Evolutionary conservation across 1,140 invertebrate genomes (phyloP), one percentile per base, ranked within the genome.

Genomic region (Calephelis virginiensis): DNA sequence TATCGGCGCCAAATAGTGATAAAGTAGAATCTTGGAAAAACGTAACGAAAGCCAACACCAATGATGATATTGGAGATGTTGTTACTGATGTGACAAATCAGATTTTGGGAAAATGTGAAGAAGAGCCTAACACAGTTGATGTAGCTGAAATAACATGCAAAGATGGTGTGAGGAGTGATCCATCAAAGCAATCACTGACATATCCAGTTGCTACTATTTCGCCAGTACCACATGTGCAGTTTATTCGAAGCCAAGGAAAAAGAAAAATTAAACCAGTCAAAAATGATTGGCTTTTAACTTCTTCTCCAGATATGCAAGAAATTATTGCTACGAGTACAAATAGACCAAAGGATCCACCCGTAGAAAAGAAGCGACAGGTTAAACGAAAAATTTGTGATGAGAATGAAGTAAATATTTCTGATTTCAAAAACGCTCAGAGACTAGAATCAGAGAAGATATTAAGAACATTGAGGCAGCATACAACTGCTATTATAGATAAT

Each of bases 241-340:
- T 63, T 10, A 49, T 63, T 37, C 46, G 17, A n/a, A 46, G 62
- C 17, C 62, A 63, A 49, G 62, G 62, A 5, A 63, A 63, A 49
- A 49, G 62, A 17, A 63, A 63, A 38, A 6, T n/a, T 4, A 63
- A 63, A 10, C 13, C 61, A 46, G 45, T 7, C 62, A 49, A 63
- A 49, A 14, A 7, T 28, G 14, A 63, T 49, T 63, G 46, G 17
- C 62, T 63, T 49, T 49, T 63, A 37, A 63, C 62, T 49, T 63
- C 62, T 37, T 6, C 62, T 38, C 62, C 46, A 49, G 49, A 63
- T 63, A 63, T 63, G 62, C 6, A 49, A 49, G 62, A 63, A 63
- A 12, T 63, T 28, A 50, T 37, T 38, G 62, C 5, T 37, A n/a
- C n/a, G n/a, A n/a, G n/a, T n/a, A 49, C 48, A 63, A 63, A 49